Percentiles rank a stretch among this genome's conserved stretches.
phyloP scores from a whole-genome alignment of 2,113 vertebrate species.

The Paratilapia polleni region DNA sequence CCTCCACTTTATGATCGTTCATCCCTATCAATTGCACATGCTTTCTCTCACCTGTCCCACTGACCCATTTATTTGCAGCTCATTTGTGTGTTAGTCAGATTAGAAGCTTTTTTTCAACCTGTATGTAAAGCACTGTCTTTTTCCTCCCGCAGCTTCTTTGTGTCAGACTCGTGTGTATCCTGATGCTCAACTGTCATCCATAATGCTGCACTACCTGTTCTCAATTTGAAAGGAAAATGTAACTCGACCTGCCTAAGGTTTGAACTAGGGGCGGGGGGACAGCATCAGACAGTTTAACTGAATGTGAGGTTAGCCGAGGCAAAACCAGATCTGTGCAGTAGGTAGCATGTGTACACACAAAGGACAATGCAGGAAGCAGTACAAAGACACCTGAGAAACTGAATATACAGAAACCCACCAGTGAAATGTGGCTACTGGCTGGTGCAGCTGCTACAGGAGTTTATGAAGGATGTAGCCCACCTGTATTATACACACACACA shows the following conservation, averaged over 20 bases:
- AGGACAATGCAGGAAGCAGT: not conserved
- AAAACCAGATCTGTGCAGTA: not conserved
- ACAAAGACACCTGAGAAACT: not conserved
- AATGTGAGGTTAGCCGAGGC: not conserved
- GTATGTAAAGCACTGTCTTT: not conserved
- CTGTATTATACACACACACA: too few species aligned
- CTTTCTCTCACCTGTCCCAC: slow-evolving; percentile 9
- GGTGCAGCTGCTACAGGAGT: not conserved
- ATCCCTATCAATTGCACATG: not conserved
- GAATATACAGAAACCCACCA: not conserved
- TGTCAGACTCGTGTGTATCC: not conserved
- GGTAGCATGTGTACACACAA: slow-evolving; percentile 18
- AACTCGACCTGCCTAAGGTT: slow-evolving; percentile 49
- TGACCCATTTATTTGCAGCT: slow-evolving; percentile 34
- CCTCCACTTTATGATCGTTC: not conserved
- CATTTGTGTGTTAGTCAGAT: slow-evolving; percentile 13
- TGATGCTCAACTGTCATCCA: slow-evolving; percentile 24
- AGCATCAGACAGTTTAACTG: slow-evolving; percentile 30
- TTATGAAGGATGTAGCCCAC: not conserved
- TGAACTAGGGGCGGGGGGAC: not conserved
- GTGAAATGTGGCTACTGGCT: not conserved
- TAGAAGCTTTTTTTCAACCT: not conserved
- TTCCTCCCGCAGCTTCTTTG: not conserved
- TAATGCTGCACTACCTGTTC: slow-evolving; percentile 65
- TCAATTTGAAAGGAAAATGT: slow-evolving; percentile 37